Conservation (phyloP, 2,797 vertebrate species). For the Manis pentadactyla region DNA sequence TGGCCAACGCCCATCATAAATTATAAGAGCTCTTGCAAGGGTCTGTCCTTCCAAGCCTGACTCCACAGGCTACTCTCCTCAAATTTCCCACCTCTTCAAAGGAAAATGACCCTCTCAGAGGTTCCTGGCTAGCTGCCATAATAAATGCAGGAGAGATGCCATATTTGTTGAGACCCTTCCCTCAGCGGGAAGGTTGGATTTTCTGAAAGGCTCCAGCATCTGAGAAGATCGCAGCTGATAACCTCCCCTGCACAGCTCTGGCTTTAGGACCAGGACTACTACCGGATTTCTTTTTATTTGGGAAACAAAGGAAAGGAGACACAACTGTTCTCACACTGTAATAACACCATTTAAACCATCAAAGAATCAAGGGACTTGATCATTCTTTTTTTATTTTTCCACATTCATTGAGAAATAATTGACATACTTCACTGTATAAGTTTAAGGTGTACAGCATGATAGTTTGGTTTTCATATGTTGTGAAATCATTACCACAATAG, state of each 20-base stretch:
- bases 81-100: constrained; percentile 51
- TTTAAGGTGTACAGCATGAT: neutral
- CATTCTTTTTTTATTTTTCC: neutral
- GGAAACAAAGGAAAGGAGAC: neutral
- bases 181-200: neutral
- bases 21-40: neutral
- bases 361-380: neutral
- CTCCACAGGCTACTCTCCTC: neutral
- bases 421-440: too few relatives aligned
- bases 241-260: neutral
- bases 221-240: neutral
- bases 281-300: neutral
- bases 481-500: neutral
- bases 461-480: neutral
- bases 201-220: neutral
- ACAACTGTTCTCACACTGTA: neutral
- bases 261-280: neutral
- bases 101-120: constrained; percentile 43
- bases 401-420: neutral
- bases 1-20: neutral
- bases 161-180: neutral
- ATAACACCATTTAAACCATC: neutral
- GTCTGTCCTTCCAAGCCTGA: neutral
- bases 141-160: neutral
- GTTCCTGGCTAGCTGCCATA: neutral